Evolutionary conservation across 2,113 vertebrate species (phyloP).

Genomic region (Chaetura pelagica): DNA sequence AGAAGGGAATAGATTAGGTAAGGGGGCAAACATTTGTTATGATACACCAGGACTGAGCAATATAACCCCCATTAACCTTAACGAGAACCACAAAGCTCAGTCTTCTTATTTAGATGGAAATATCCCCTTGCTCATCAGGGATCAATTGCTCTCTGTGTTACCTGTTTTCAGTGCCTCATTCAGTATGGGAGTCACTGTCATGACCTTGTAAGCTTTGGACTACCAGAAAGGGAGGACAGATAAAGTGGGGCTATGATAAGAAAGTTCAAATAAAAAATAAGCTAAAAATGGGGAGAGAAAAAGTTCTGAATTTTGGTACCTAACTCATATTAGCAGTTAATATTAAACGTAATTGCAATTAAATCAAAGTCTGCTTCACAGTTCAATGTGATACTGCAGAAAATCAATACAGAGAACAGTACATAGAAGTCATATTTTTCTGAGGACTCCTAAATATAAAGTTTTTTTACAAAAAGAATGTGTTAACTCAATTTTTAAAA

Average conservation of each 20-base stretch:
- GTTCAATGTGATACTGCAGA: background rate
- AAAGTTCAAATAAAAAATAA: background rate
- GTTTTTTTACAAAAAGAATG: background rate
- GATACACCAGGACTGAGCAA: background rate
- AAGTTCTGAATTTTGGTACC: background rate
- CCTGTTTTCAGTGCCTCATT: background rate
- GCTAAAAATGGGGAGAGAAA: background rate
- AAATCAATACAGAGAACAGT: background rate
- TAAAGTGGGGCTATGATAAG: background rate
- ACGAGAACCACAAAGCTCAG: slow-evolving; percentile 8
- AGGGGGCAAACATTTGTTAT: background rate
- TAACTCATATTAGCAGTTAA: background rate
- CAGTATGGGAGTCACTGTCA: background rate
- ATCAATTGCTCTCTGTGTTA: background rate
- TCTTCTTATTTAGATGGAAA: slow-evolving; percentile 47
- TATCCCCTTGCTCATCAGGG: background rate
- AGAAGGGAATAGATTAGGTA: background rate
- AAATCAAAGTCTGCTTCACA: background rate
- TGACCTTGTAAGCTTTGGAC: background rate
- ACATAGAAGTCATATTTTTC: background rate
- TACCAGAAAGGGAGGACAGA: background rate
- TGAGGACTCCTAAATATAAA: background rate
- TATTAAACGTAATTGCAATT: background rate
- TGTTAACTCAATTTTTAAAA: background rate
- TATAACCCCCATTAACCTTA: slow-evolving; percentile 39